Base-by-base conservation (phyloP, 2,797 vertebrate species). In the Thalassophryne amazonica region DNA sequence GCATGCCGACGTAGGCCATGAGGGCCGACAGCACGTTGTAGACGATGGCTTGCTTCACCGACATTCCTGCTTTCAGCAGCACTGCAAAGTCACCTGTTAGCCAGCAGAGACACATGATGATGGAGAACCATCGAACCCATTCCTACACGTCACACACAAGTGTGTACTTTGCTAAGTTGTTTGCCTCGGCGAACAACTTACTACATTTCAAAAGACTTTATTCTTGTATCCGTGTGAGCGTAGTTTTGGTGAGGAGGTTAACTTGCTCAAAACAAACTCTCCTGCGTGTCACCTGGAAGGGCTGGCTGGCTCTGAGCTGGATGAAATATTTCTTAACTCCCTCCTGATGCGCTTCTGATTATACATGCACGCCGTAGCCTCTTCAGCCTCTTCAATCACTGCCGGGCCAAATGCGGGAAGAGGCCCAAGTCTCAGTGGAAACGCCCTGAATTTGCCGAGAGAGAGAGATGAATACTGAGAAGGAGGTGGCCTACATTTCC, bases 21-120 rank as follows among this genome's bases (percentile, higher is more conserved):
- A 97, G 93, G 47, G 97, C 97, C 0, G 97, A 99, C 20, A 99
- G 92, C 50, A 98, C 81, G 63, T 99, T 99, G 89, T 99, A 99
- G 34, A 93, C 93, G 7, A 98, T 96, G 35, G 97, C 96, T 78
- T 99, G 97, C 67, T 94, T 98, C 57, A 99, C 97, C 0, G 94
- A 88, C 97, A 99, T 99, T 5, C 97, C 97, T 0, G 97, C 96
- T 72, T 99, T 99, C 53, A 99, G 91, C 29, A 99, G 93, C 80
- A 98, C 97, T 0, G 96, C 97, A 81, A 99, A 99, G 85, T 99
- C 97, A 78, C 97, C 97, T 99, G 77, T 2, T 14, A 43, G 70
- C 38, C 29, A 50, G 23, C 24, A 47, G 4, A 60, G 14, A 61
- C 14, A 41, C 45, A 52, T 21, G 12, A 12, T 15, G 6, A 10